Evolutionary conservation across 2,113 vertebrate species (phyloP).

Genomic region (Sminthopsis crassicaudata): DNA sequence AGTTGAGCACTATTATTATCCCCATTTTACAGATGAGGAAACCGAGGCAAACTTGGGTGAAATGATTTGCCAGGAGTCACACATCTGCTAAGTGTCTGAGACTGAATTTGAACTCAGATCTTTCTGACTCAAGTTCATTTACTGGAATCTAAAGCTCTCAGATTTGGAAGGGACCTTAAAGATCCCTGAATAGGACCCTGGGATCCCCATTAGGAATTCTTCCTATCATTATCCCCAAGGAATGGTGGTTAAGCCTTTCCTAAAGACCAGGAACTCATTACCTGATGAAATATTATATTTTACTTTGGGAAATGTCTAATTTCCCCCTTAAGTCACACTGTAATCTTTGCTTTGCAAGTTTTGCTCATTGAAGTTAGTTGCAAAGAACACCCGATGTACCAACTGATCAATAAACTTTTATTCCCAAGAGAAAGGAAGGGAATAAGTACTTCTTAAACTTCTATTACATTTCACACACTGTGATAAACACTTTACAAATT

Average conservation of each 20-base stretch:
- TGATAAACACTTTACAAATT: neutral
- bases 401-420: neutral
- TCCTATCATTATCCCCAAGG: neutral
- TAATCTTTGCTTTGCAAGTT: neutral
- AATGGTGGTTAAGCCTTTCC: neutral
- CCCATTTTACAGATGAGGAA: neutral
- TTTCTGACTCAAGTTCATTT: neutral
- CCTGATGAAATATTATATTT: neutral
- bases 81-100: neutral
- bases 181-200: neutral
- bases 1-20: neutral
- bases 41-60: neutral
- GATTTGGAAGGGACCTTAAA: neutral
- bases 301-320: neutral
- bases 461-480: neutral
- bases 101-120: neutral
- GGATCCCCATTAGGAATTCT: neutral
- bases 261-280: neutral
- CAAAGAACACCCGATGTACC: neutral
- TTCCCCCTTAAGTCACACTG: neutral
- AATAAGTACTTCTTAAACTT: neutral
- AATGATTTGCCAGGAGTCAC: neutral
- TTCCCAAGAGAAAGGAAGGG: neutral
- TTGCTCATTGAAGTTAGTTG: neutral
- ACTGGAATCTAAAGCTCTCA: neutral